Evolutionary conservation across 2,113 vertebrate species (phyloP), one percentile per base, ranked within the genome.

Genomic region (Emydura subglobosa): DNA sequence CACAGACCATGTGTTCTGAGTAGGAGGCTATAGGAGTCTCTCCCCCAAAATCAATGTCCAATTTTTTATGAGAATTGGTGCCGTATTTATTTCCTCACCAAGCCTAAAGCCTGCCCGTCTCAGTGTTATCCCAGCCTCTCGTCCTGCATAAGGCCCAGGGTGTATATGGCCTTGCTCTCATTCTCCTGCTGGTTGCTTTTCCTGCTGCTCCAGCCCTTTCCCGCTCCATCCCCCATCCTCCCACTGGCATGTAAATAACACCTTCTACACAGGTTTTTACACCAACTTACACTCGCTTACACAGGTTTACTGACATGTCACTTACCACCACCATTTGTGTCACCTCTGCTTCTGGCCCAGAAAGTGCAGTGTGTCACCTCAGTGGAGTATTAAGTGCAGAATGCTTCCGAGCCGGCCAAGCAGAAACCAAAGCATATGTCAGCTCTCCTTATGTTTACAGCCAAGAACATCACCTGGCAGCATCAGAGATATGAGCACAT

Each of bases 341-440:
- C 96, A 89, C 94, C 94, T 94, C 93, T 2, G 5, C 22, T 85
- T 39, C 82, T 21, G 47, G 92, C 95, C 97, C 88, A 53, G 31
- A 11, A 53, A 2, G 27, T 1, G 0, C 59, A 17, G 88, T 6
- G 80, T 95, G 90, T 94, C 86, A 57, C 93, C 93, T 91, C 39
- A 0, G 96, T 76, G 4, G 49, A 10, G 94, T 94, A 92, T 95
- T 91, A 93, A 92, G 86, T 88, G 90, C 81, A 2, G 89, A 81
- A 57, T 93, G 83, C 83, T 94, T 49, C 14, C 39, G 83, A 95
- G 68, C 55, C 95, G 90, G 95, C 92, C 92, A 59, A 95, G 95
- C 96, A 93, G 95, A 94, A 96, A 89, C 92, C 84, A 19, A 80
- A 92, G 93, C 97, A 94, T 92, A 92, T 97, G 96, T 83, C 96